Evolutionary conservation across 92 coral and sea anemone species (phyloP), one percentile per base, ranked within the genome.

Genomic region (Palythoa grandiflora): DNA sequence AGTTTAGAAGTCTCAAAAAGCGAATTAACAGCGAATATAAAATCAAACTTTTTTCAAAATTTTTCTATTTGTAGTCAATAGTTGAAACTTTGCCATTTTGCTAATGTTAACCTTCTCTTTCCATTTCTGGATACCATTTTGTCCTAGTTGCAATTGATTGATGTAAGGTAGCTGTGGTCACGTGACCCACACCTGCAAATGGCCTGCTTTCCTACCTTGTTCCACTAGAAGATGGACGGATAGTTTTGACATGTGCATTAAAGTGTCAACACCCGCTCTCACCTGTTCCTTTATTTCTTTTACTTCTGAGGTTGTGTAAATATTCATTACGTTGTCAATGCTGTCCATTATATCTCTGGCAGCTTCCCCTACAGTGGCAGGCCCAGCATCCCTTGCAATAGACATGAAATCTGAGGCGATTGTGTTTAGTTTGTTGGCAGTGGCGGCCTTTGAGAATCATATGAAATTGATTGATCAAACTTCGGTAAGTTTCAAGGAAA

Each of bases 341-440:
- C 85, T 63, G 73, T 66, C 73, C 38, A 80, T 55, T 44, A 80
- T 39, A 35, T 80, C 85, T 63, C 85, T 80, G 9, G 85, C 73
- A 38, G 75, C 85, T 60, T 80, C 85, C 7, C 15, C 35, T 4
- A 80, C 85, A 2, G 86, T 68, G 12, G 66, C 11, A 40, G 86
- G 86, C 21, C 86, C 86, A 37, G 61, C 35, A 50, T 81, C 86
- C 9, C 75, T 81, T 68, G 86, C 51, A 15, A 16, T 40, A 16
- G 38, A 66, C 86, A 65, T 68, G 5, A 81, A 81, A 19, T 35
- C 53, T 1, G 60, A 81, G 65, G 75, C 86, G 9, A 81, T 81
- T 40, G 66, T 13, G 40, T 81, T 81, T 47, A 81, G 52, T 20
- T 65, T 81, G 3, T 51, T 81, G 40, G 86, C 53, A 3, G 86